A percentile compares a stretch with the other conserved stretches of the same genome.
Conservation (phyloP, 2,113 vertebrate genomes). For the Sylvietta virens region DNA sequence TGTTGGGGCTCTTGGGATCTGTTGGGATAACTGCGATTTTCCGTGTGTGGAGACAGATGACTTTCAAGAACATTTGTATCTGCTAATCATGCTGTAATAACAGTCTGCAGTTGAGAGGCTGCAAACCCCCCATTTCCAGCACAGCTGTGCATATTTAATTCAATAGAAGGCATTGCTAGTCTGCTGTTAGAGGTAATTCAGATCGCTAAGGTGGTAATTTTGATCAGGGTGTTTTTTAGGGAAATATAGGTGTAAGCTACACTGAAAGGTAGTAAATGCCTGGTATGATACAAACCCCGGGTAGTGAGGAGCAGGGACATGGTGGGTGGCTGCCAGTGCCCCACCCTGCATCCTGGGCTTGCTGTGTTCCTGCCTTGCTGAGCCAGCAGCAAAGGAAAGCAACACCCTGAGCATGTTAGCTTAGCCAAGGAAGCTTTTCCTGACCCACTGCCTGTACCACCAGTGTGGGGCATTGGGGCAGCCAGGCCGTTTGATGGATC, state of each 20-base stretch:
- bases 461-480: neutral
- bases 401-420: accelerated
- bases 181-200: constrained; percentile 39
- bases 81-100: constrained; percentile 43
- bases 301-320: neutral
- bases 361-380: accelerated
- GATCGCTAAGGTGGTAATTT: neutral
- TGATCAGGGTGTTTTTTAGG: constrained; percentile 8
- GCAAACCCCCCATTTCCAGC: constrained; percentile 19
- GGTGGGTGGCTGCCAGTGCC: neutral
- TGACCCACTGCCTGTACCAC: neutral
- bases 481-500: neutral
- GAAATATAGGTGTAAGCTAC: neutral
- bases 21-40: neutral
- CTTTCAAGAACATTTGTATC: constrained; percentile 13
- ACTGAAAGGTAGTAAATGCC: neutral
- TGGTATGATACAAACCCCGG: accelerated
- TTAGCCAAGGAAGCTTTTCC: neutral
- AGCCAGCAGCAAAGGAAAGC: neutral
- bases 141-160: constrained; percentile 51
- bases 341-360: neutral
- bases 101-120: constrained; percentile 11
- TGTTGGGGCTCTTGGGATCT: neutral
- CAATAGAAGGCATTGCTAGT: neutral
- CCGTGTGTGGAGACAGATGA: neutral